Base-by-base conservation (phyloP, 2,113 vertebrate genomes). In the Neogobius melanostomus region DNA sequence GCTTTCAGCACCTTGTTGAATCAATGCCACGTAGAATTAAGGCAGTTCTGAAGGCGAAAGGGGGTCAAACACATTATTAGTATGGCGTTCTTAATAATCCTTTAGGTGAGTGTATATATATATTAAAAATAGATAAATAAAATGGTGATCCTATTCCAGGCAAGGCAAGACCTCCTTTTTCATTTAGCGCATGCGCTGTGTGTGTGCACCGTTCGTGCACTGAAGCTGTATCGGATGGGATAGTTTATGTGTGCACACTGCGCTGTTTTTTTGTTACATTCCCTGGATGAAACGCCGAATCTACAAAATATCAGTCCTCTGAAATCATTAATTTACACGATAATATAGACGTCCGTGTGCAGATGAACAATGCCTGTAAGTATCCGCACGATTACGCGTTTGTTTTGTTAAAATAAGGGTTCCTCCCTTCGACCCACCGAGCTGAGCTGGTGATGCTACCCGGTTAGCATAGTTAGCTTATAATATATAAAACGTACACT, bases 291-390 rank as follows among this genome's bases (percentile, higher is more conserved):
- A 12, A 57, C 52, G 53, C 14, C 1, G 5, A 57, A 8, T 65
- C 69, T 36, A 8, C 68, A 67, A 14, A 75, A 69, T 60, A 69
- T 56, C 11, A 59, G 7, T 28, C 66, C 8, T 16, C 44, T 53
- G 17, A 21, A 12, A 21, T 54, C 16, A 43, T 17, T 69, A 48
- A 0, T n/a, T 5, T 16, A 3, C 56, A 36, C 50, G 11, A 16
- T 16, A 49, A 5, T 53, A 43, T 8, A 74, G 8, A 5, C 8
- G 11, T 15, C 47, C 14, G 16, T 53, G 46, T 59, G 54, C 56
- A 5, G 6, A 69, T 4, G 56, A 64, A 78, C 56, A 0, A 93
- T 93, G 92, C 89, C 89, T 90, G 92, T 93, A 90, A 89, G 92
- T 82, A 61, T 50, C 14, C 44, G 52, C 16, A 56, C 17, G 10